Percentiles rank a stretch among this genome's conserved stretches.
These are phyloP conservation scores for Panagrolaimus sp. DNA, from an alignment of 1,140 invertebrate genomes.

Conservation along the genomic window DNA sequence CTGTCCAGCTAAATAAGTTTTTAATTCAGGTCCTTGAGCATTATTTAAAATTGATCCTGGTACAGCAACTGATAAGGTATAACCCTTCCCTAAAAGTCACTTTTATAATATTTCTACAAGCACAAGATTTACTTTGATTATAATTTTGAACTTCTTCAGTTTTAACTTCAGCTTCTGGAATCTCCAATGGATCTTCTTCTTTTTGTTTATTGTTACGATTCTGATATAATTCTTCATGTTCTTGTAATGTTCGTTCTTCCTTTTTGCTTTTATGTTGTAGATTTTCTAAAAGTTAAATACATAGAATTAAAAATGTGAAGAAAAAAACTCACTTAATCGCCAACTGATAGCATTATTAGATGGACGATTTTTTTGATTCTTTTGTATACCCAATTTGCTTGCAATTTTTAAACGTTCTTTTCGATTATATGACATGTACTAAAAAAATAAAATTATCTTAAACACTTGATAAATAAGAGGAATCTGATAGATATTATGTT, in stretches of 20 bases:
- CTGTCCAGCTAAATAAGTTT: slow-evolving; percentile 78
- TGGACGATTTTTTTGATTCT: neutral
- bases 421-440: neutral
- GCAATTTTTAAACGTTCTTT: slow-evolving; percentile 12
- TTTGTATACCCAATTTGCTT: neutral
- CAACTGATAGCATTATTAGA: slow-evolving; percentile 10
- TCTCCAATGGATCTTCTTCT: neutral
- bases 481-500: too few species aligned
- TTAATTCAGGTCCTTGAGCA: slow-evolving; percentile 77
- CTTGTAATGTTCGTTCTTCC: slow-evolving; percentile 12
- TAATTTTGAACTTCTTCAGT: neutral
- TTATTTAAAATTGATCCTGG: slow-evolving; percentile 93
- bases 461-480: too few species aligned
- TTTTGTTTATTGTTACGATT: neutral
- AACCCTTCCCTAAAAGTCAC: slow-evolving; percentile 30
- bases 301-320: neutral
- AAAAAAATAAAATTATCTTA: too few species aligned
- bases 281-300: slow-evolving; percentile 8
- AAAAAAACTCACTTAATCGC: neutral
- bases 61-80: slow-evolving; percentile 80
- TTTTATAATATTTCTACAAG: too few species aligned
- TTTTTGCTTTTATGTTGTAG: slow-evolving; percentile 10
- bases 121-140: neutral
- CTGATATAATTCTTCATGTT: slow-evolving; percentile 1
- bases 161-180: neutral